Evolutionary conservation across 2,113 vertebrate species (phyloP).

Genomic region (Varanus komodoensis): DNA sequence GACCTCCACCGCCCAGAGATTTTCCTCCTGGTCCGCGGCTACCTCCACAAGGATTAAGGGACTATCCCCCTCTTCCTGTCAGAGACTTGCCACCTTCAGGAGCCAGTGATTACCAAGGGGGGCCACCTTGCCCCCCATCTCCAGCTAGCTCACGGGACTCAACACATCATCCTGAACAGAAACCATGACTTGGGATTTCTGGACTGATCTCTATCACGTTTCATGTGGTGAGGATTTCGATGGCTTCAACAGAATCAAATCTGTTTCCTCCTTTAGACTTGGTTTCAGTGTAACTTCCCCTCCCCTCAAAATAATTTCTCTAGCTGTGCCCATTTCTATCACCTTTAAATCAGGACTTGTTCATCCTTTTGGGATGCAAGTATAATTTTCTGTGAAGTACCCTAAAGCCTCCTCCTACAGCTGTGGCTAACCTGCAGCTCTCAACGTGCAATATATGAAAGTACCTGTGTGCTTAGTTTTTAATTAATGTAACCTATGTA

Average conservation of each 20-base stretch:
- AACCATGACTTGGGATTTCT: conserved; percentile 36
- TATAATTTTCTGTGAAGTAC: conserved; percentile 58
- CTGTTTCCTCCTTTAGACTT: conserved; percentile 56
- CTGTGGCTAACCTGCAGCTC: conserved; percentile 53
- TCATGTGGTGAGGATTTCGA: conserved; percentile 37
- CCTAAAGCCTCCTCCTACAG: conserved; percentile 63
- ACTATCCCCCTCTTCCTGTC: conserved; percentile 66
- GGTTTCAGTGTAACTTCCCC: conserved; percentile 57
- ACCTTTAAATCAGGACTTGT: conserved; percentile 62
- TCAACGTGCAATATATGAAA: conserved; percentile 82
- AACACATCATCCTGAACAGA: conserved; percentile 66
- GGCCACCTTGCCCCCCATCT: neutral
- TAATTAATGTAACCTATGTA: conserved; percentile 79
- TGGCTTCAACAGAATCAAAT: conserved; percentile 55
- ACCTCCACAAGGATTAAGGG: conserved; percentile 70
- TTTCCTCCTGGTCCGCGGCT: conserved; percentile 74
- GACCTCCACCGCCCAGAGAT: conserved; percentile 70
- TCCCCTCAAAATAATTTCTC: conserved; percentile 62
- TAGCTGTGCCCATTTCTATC: conserved; percentile 75
- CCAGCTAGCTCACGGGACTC: conserved; percentile 56
- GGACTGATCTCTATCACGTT: conserved; percentile 14
- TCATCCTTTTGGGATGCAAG: conserved; percentile 68
- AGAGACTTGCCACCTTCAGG: conserved; percentile 76
- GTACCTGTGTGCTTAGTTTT: conserved; percentile 78
- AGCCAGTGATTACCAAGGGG: conserved; percentile 59